Evolutionary conservation across 2,113 vertebrate genomes (phyloP), one percentile per base, ranked within the genome.

Genomic region (Cygnus atratus): DNA sequence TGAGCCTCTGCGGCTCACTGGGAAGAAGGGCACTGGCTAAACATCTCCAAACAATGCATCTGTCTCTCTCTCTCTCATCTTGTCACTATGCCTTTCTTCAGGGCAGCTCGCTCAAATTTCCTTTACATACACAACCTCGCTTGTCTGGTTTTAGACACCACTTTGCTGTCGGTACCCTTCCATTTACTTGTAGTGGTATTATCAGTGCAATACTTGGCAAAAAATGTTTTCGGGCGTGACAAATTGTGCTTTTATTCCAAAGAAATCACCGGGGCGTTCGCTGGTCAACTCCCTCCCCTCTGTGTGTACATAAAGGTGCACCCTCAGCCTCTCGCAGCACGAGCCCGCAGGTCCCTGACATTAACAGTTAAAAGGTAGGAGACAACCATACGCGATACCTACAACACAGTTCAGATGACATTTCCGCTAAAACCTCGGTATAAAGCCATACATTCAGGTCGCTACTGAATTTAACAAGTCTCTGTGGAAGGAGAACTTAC

Each of bases 21-120:
- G 98, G 98, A 98, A 98, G 98, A 98, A 99, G 98, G 99, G 98
- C 98, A 98, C 98, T 99, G 98, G 98, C 98, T 99, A 98, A 97
- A 98, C 98, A 98, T 98, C 98, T 98, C 98, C 98, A 98, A 97
- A 98, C 98, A 98, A 97, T 93, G 97, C 98, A 98, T 97, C 96
- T 96, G 72, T 98, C 98, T 98, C 91, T 97, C 95, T 97, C 95
- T 98, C 91, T 98, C 98, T 98, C 98, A 98, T 97, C 98, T 98
- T 31, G 98, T 97, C 98, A 98, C 98, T 98, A 98, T 97, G 98
- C 98, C 98, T 98, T 98, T 98, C 98, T 98, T 98, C 98, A 96
- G 97, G 98, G 98, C 97, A 98, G 98, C 98, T 98, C 12, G 97
- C 98, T 98, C 97, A 98, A 97, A 97, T 95, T 88, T 97, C 97